Evolutionary conservation across 2,888 invertebrate species (phyloP).

Genomic region (Cinara cedri): DNA sequence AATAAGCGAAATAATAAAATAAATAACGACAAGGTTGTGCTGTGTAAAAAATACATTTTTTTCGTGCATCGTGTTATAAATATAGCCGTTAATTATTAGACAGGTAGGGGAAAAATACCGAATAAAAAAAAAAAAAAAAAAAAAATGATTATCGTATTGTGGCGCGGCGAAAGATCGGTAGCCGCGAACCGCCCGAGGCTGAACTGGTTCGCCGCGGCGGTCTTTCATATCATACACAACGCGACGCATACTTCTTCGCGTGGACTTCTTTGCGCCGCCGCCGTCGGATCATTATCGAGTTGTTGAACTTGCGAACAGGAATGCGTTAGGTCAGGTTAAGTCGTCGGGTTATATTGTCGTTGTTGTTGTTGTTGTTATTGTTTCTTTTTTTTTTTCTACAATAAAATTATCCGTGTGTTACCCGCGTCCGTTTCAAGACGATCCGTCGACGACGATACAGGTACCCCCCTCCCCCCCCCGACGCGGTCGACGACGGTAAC

Average conservation of each 20-base stretch:
- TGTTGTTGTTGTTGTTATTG: no score
- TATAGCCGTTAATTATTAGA: conserved; percentile 28
- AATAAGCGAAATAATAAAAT: conserved; percentile 26
- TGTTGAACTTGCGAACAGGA: conserved; percentile 30
- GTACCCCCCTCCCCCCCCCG: background rate
- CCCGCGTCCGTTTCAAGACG: no score
- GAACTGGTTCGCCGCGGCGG: conserved; percentile 19
- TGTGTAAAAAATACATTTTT: conserved; percentile 8
- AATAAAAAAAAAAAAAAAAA: conserved; percentile 21
- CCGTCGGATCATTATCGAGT: conserved; percentile 13
- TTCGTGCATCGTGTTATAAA: background rate
- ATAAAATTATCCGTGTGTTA: no score
- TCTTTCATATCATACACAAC: background rate
- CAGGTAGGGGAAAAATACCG: no score
- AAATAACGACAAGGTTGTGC: conserved; percentile 34
- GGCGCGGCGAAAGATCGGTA: conserved; percentile 5
- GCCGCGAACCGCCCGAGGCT: conserved; percentile 33
- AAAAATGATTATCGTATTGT: background rate
- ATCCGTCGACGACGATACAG: background rate
- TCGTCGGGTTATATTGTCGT: no score
- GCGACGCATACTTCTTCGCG: background rate
- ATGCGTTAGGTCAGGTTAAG: background rate
- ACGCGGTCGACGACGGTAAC: background rate
- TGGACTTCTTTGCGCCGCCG: background rate
- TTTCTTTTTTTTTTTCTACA: background rate